Base-by-base conservation (phyloP, 2,888 invertebrate species). In the Eupithecia centaureata region DNA sequence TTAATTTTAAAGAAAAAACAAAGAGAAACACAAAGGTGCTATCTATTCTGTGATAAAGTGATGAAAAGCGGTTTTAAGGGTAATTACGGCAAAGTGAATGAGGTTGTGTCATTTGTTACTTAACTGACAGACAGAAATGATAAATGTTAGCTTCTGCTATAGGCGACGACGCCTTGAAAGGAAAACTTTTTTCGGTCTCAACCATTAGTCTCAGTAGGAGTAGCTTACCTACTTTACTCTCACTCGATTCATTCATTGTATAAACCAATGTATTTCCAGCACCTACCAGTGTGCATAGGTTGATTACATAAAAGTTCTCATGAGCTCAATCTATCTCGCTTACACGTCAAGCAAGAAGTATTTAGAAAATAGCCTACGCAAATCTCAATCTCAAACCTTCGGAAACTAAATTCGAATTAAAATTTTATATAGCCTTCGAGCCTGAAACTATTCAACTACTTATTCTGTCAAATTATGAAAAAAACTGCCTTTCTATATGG, bases 111-210 rank as follows among this genome's bases (percentile, higher is more conserved):
- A 71, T 77, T 77, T 76, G 73, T 77, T 75, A 75, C 70, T 10
- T 52, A 65, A 68, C 71, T 72, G 75, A 73, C 73, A 73, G 76
- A 75, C 65, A 63, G 68, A 74, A 71, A 76, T 76, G 76, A 77
- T 74, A 77, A 80, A 81, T 81, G 78, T 71, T 73, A 71, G 73
- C 73, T 77, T 73, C 71, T 76, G 70, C 65, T 71, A 71, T 67
- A 64, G 65, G 65, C 70, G 54, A 28, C 54, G 54, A 30, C 67
- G 70, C 65, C 61, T 61, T 67, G 65, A 70, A 73, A 68, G 74
- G 72, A 76, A 77, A 75, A 68, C 60, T 75, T 76, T 73, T 75
- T 76, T 71, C 69, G 69, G 73, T 73, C 68, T 72, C 70, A 70
- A 63, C 75, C 75, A 72, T 76, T 75, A 73, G 73, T 65, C 65